Evolutionary conservation across 2,113 vertebrate genomes (phyloP), one percentile per base, ranked within the genome.

Genomic region (Cyanoramphus novaezelandiae): DNA sequence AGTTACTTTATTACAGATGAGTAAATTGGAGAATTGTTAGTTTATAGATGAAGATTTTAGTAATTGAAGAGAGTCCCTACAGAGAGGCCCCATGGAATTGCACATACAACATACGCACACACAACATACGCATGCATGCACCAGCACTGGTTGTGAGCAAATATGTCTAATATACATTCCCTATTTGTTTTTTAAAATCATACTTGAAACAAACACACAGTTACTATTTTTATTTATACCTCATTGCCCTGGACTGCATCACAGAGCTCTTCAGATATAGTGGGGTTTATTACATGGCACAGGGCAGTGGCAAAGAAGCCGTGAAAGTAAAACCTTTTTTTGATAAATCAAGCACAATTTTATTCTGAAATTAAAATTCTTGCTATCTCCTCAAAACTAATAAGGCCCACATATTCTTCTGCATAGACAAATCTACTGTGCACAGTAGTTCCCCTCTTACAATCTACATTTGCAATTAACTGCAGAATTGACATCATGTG

Each of bases 401-500:
- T 71, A 59, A 57, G 43, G 52, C 43, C 46, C 80, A 19, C 47
- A 75, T 82, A 71, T 64, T 88, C 50, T 64, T 79, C 33, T 88
- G 11, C 39, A 52, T 10, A 75, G 68, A 78, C 18, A 82, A 62
- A 10, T 75, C 64, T 88, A 4, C 44, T 68, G 31, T 49, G 65
- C 78, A 65, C 39, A 65, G 95, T 60, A 65, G 52, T 79, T 84
- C 37, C 50, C 33, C 52, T 92, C 83, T 75, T 79, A 81, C 52
- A 75, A 69, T 71, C 76, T 85, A 44, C 65, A 76, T 86, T 92
- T 88, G 80, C 82, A 88, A 44, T 88, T 85, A 95, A 87, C 86
- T 72, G 77, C 57, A 86, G 63, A 84, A 88, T 69, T 86, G 72
- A 90, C 77, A 81, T 80, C 79, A 84, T 59, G 65, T 88, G 39